phyloP scores from a whole-genome alignment of 2,888 invertebrate species.

The Ophion obscuratus region DNA sequence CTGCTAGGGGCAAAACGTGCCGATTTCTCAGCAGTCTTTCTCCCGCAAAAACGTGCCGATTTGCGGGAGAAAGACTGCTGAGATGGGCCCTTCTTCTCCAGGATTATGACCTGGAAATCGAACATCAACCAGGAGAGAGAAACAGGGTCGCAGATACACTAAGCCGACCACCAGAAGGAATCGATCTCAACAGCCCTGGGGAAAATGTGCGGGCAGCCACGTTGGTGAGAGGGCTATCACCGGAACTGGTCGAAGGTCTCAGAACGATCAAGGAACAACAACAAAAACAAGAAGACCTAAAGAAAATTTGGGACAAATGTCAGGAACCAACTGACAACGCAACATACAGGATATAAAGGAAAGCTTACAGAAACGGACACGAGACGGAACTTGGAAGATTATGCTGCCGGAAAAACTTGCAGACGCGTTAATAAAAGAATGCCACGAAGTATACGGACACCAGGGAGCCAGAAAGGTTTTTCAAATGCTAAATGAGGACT shows the following conservation, averaged over 20 bases:
- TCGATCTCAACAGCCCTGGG: no score
- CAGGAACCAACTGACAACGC: neutral
- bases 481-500: no score
- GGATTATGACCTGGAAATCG: neutral
- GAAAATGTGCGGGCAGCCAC: neutral
- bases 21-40: no score
- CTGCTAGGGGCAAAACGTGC: slow-evolving; percentile 3
- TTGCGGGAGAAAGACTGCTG: neutral
- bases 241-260: neutral
- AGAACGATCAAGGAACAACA: neutral
- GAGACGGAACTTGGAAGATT: no score
- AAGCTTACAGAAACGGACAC: neutral
- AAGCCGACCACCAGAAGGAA: neutral
- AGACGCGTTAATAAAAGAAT: no score
- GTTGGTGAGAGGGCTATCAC: no score
- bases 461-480: no score
- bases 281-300: neutral
- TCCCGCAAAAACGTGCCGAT: neutral
- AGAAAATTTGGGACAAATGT: no score
- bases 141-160: slow-evolving; percentile 16
- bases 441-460: no score
- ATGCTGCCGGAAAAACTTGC: no score
- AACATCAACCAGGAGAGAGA: slow-evolving; percentile 10
- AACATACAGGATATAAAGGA: neutral
- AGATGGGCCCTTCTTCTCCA: slow-evolving; percentile 7